A percentile compares a stretch with the other conserved stretches of the same genome.
phyloP scores from a whole-genome alignment of 2,888 invertebrate genomes.

The Scaptomyza reducta region DNA sequence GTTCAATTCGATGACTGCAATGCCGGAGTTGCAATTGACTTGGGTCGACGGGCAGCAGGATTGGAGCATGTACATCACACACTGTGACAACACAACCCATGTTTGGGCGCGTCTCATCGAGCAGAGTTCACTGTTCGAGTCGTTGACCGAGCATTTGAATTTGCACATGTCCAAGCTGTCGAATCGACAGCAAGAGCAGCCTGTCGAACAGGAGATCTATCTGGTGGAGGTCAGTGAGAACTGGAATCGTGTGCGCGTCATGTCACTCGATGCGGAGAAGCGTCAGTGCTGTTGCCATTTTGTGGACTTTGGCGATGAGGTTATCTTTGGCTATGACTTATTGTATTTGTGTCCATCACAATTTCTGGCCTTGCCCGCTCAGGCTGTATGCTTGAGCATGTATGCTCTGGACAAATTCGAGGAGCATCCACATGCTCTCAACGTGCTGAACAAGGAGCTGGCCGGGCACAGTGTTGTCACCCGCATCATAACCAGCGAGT shows the following conservation, averaged over 20 bases:
- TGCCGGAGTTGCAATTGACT: conserved; percentile 60
- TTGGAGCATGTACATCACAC: conserved; percentile 87
- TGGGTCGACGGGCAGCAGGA: conserved; percentile 79
- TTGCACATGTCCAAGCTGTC: conserved; percentile 78
- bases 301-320: conserved; percentile 91
- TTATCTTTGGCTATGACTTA: conserved; percentile 85
- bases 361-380: conserved; percentile 88
- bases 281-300: conserved; percentile 87
- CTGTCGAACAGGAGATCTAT: conserved; percentile 81
- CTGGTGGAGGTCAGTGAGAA: conserved; percentile 85
- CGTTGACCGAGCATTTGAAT: conserved; percentile 85
- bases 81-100: conserved; percentile 87
- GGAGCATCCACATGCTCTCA: conserved; percentile 82
- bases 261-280: conserved; percentile 84
- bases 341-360: conserved; percentile 86
- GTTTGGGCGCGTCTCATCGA: conserved; percentile 88
- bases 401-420: conserved; percentile 89
- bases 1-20: not conserved
- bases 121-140: conserved; percentile 86
- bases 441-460: conserved; percentile 83
- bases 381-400: conserved; percentile 89
- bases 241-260: conserved; percentile 86
- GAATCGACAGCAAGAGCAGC: conserved; percentile 57
- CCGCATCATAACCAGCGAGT: conserved; percentile 84
- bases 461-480: conserved; percentile 87